Evolutionary conservation across 2,797 vertebrate species (phyloP).

Genomic region (Moxostoma hubbsi): DNA sequence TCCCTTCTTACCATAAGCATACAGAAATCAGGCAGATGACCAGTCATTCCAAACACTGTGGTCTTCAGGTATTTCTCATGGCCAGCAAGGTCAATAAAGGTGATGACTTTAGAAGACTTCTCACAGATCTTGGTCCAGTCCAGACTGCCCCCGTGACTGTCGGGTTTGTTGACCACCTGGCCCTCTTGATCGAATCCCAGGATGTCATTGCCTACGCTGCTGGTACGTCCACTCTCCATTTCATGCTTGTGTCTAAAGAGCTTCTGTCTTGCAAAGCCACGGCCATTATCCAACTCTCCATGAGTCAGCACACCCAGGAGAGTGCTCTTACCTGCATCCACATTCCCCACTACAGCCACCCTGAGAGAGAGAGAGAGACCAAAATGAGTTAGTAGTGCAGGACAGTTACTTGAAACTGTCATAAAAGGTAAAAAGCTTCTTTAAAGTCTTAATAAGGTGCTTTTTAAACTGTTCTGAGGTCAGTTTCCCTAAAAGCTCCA

Average conservation of each 20-base stretch:
- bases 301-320: constrained; percentile 95
- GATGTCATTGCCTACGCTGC: constrained; percentile 98
- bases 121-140: constrained; percentile 99
- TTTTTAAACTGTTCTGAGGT: too few relatives aligned
- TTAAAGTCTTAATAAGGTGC: too few relatives aligned
- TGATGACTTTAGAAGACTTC: constrained; percentile 96
- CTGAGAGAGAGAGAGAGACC: constrained; percentile 65
- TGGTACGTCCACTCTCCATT: constrained; percentile 97
- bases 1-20: constrained; percentile 92
- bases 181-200: constrained; percentile 96
- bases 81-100: constrained; percentile 95
- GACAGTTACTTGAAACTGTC: too few relatives aligned
- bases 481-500: too few relatives aligned
- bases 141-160: constrained; percentile 93
- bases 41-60: constrained; percentile 97
- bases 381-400: too few relatives aligned
- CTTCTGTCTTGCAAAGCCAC: constrained; percentile 97
- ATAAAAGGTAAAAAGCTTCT: too few relatives aligned
- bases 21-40: constrained; percentile 96
- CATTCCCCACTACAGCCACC: constrained; percentile 97
- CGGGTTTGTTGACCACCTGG: constrained; percentile 94
- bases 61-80: constrained; percentile 98
- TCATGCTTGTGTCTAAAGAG: constrained; percentile 99
- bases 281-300: constrained; percentile 95
- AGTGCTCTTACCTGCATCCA: constrained; percentile 96